Evolutionary conservation across 2,797 vertebrate genomes (phyloP).

Genomic region (Coregonus ussuriensis): DNA sequence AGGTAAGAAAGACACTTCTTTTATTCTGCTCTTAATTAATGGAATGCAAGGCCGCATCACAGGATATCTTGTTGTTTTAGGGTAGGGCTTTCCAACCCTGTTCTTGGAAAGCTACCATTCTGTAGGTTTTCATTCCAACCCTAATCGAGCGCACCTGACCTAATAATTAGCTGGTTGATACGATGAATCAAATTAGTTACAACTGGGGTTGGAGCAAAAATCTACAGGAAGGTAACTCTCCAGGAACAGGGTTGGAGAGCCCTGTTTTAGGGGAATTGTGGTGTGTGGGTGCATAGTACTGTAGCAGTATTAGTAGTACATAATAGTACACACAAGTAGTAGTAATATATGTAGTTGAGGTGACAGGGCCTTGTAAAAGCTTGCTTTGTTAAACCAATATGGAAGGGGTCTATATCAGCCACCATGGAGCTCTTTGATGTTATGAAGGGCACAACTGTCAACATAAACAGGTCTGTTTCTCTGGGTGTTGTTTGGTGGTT

Average conservation of each 20-base stretch:
- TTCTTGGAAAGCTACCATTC: too few species aligned
- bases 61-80: not conserved
- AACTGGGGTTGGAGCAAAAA: not conserved
- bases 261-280: not conserved
- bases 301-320: not conserved
- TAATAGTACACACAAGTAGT: not conserved
- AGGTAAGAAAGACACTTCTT: constrained; percentile 73
- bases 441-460: not conserved
- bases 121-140: too few species aligned
- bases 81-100: too few species aligned
- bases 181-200: too few species aligned
- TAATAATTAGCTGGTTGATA: too few species aligned
- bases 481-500: not conserved
- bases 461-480: not conserved
- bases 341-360: not conserved
- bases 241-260: too few species aligned
- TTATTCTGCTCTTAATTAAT: not conserved
- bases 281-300: not conserved
- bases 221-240: too few species aligned
- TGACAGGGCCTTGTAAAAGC: not conserved
- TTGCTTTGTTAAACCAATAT: not conserved
- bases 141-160: too few species aligned
- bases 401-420: not conserved
- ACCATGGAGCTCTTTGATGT: not conserved
- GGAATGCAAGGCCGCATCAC: not conserved